Evolutionary conservation across 2,888 invertebrate genomes (phyloP), one percentile per base, ranked within the genome.

Genomic region (Tuberolachnus salignus): DNA sequence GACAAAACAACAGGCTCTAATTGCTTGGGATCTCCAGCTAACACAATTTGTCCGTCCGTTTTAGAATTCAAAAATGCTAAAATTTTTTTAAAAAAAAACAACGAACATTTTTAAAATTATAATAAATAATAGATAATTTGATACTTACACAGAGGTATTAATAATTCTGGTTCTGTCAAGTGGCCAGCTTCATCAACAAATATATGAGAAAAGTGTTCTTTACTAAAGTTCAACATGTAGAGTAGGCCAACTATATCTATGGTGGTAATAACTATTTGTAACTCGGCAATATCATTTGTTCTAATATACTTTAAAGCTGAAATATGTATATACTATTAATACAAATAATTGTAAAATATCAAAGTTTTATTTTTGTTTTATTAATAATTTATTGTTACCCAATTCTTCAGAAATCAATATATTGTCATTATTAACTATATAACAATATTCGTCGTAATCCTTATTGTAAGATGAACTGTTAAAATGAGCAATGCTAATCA

Each of bases 131-230:
- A 61, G 11, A 21, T 34, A 34, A 14, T 23, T n/a, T n/a, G 21
- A 34, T 13, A 81, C 80, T 82, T 84, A 84, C 94, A 92, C 57
- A 94, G 85, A 0, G 96, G 92, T 82, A 95, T 90, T 89, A 97
- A 89, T 71, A 92, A 89, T 86, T 97, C 96, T 0, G 97, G 94
- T 86, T 98, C 98, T 0, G 91, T 92, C 10, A 94, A 92, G 86
- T 97, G 96, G 0, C 96, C 97, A 8, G 96, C 94, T 88, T 98
- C 98, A 84, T 98, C 98, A 16, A 98, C 88, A 80, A 97, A 88
- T 0, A 95, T 88, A 84, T 98, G 97, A 0, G 95, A 93, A 85
- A 97, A 97, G 85, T 97, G 95, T 0, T 92, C 93, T 80, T 88
- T 87, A 23, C 84, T 84, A n/a, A 87, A 73, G 19, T 83, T 82